A percentile compares a stretch with the other conserved stretches of the same genome.
Evolutionary conservation across 1,140 invertebrate species (phyloP).

Genomic region (Diabrotica virgifera): DNA sequence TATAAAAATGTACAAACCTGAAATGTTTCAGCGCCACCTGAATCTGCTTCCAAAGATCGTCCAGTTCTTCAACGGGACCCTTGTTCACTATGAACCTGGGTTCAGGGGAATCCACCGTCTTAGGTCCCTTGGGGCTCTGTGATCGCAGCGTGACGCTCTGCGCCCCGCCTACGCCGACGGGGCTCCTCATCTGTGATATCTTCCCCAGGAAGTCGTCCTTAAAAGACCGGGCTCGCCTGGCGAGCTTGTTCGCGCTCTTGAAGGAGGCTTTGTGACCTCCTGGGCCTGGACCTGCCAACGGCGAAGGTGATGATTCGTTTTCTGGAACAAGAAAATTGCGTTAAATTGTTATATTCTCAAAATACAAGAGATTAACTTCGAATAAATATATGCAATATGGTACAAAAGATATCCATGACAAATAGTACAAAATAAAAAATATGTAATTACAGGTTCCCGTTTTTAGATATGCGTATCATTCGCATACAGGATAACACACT

Average conservation of each 20-base stretch:
- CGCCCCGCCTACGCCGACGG: slow-evolving; percentile 48
- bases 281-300: slow-evolving; percentile 42
- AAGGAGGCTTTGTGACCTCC: slow-evolving; percentile 62
- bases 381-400: too few relatives aligned
- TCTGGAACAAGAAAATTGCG: slow-evolving; percentile 26
- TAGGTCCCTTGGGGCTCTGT: slow-evolving; percentile 41
- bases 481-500: too few relatives aligned
- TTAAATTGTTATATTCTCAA: too few relatives aligned
- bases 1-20: slow-evolving; percentile 16
- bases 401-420: too few relatives aligned
- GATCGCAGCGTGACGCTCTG: slow-evolving; percentile 30
- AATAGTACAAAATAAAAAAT: too few relatives aligned
- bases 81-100: slow-evolving; percentile 23
- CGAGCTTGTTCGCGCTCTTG: slow-evolving; percentile 71
- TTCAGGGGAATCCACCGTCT: slow-evolving; percentile 13
- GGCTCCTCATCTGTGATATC: slow-evolving; percentile 80
- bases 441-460: too few relatives aligned
- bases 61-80: slow-evolving; percentile 39
- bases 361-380: too few relatives aligned
- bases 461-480: too few relatives aligned
- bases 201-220: slow-evolving; percentile 89
- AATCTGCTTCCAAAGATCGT: slow-evolving; percentile 41
- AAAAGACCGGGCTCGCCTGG: slow-evolving; percentile 80
- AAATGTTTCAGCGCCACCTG: slow-evolving; percentile 38
- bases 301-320: slow-evolving; percentile 40